Evolutionary conservation across 2,888 invertebrate genomes (phyloP).

Genomic region (Odontothrips loti): DNA sequence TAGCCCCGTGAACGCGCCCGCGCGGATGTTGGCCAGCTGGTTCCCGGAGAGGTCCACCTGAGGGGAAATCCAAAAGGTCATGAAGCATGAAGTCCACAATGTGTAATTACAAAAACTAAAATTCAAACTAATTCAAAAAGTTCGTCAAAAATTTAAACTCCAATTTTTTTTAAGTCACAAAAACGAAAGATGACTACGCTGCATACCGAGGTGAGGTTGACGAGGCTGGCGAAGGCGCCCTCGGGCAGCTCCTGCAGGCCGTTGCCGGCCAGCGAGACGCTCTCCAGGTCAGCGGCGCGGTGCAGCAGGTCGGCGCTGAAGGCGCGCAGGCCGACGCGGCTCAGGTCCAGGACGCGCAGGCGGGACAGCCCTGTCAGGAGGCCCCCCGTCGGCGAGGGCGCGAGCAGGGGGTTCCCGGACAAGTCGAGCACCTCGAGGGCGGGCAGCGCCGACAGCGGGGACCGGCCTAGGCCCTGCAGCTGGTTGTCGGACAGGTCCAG

Average conservation of each 20-base stretch:
- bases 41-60: conserved; percentile 74
- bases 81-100: no score
- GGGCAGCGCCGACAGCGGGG: conserved; percentile 62
- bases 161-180: background rate
- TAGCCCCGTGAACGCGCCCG: conserved; percentile 71
- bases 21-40: conserved; percentile 68
- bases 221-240: conserved; percentile 69
- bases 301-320: conserved; percentile 68
- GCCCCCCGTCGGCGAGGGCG: conserved; percentile 56
- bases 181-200: background rate
- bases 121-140: background rate
- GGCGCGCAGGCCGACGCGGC: conserved; percentile 67
- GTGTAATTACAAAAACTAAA: background rate
- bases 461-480: conserved; percentile 64
- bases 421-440: conserved; percentile 68
- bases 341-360: conserved; percentile 67
- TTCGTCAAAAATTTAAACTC: no score
- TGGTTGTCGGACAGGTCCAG: conserved; percentile 78
- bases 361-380: conserved; percentile 68
- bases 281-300: conserved; percentile 61
- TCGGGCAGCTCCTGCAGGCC: conserved; percentile 71
- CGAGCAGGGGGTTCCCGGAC: conserved; percentile 67
- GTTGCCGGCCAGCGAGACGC: conserved; percentile 68
- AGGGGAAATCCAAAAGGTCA: conserved; percentile 11
- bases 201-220: conserved; percentile 56